Percentiles rank a stretch among this genome's conserved stretches.
phyloP scores from a whole-genome alignment of 2,888 invertebrate species.

The Dasypogon diadema region DNA sequence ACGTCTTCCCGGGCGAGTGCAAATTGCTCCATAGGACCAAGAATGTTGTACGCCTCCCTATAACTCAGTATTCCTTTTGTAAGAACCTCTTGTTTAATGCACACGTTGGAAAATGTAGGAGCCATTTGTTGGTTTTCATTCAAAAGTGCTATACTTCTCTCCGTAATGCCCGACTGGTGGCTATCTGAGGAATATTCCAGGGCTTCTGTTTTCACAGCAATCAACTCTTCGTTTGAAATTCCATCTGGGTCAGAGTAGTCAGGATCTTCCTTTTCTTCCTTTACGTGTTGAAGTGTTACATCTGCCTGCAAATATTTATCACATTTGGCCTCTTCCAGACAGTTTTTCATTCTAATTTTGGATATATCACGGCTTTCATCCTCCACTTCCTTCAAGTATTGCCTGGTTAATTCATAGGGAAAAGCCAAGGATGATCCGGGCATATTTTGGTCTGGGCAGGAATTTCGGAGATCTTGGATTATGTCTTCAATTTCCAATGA shows the following conservation, averaged over 20 bases:
- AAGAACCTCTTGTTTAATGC: slow-evolving; percentile 10
- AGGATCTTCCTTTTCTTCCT: not conserved
- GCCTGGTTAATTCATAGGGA: slow-evolving; percentile 13
- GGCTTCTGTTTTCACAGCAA: not conserved
- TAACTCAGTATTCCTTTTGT: slow-evolving; percentile 18
- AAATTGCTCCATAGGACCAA: slow-evolving; percentile 30
- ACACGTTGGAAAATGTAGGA: not conserved
- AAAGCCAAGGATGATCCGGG: not conserved
- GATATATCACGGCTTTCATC: not conserved
- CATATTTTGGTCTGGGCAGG: not conserved
- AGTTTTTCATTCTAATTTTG: slow-evolving; percentile 20
- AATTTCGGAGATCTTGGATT: slow-evolving; percentile 43
- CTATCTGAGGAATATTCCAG: not conserved
- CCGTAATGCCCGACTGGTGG: not conserved
- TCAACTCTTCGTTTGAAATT: not conserved
- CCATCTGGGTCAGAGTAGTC: not conserved
- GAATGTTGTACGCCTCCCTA: slow-evolving; percentile 20
- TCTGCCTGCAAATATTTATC: not conserved
- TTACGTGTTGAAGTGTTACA: not conserved
- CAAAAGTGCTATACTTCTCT: not conserved
- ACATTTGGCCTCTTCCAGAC: slow-evolving; percentile 3
- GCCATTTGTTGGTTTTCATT: not conserved
- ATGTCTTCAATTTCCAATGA: slow-evolving; percentile 52
- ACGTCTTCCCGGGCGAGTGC: slow-evolving; percentile 10
- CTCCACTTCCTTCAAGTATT: not conserved